Evolutionary conservation across 2,113 vertebrate genomes (phyloP), one percentile per base, ranked within the genome.

Genomic region (Origma solitaria): DNA sequence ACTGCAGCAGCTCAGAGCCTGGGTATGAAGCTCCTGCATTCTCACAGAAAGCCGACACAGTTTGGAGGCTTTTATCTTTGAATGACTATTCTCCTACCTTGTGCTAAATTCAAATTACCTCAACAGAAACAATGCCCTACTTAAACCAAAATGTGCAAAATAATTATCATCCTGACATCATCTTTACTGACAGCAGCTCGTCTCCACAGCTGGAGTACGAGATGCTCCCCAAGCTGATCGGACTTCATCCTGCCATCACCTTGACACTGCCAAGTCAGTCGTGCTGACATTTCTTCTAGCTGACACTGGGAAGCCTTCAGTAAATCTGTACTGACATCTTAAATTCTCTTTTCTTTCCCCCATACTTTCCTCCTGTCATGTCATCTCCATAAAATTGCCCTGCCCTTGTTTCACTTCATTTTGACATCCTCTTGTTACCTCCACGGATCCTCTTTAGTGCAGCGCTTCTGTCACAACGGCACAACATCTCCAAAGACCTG

Each of bases 291-390:
- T 94, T 71, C 96, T 82, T 81, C 90, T 53, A 42, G 72, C 0
- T 96, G 96, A 96, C 94, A 90, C 11, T 53, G 64, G 94, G 93
- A 94, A 94, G 92, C 94, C 94, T 96, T 93, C 93, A 68, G 86
- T 93, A 96, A 96, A 96, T 94, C 94, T 86, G 61, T 90, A 92
- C 94, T 96, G 94, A 97, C 96, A 94, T 90, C 78, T 95, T 93
- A 94, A 97, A 95, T 88, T 92, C 90, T 65, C 27, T 78, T 86
- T 44, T 27, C 42, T 20, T 25, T 53, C 37, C 69, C 50, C 7
- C 47, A n/a, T 38, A 56, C 94, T 75, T 82, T 65, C 80, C 90
- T 96, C 82, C 95, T 96, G 90, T 95, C 93, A 95, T 72, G 86
- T 93, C 90, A 92, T 93, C 88, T 94, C 90, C 95, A 92, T 96